Evolutionary conservation across 2,113 vertebrate genomes (phyloP).

Genomic region (Myotis davidii): DNA sequence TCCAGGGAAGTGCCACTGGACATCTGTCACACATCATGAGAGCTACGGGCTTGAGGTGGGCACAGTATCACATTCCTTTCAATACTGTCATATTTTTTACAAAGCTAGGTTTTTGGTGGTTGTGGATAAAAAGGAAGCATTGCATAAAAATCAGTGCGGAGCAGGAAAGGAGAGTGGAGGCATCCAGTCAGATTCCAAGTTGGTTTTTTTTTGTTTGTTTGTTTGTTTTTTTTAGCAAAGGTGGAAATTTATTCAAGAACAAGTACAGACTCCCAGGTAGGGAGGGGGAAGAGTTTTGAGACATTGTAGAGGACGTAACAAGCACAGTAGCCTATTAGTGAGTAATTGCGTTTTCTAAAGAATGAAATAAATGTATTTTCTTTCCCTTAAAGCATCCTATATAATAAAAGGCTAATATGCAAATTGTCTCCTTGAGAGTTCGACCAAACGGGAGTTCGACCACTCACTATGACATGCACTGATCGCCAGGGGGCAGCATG

Average conservation of each 20-base stretch:
- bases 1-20: not conserved
- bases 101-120: not conserved
- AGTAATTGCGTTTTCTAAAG: not conserved
- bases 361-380: not conserved
- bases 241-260: too few species aligned
- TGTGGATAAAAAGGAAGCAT: not conserved
- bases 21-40: not conserved
- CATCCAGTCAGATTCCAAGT: not conserved
- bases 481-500: too few species aligned
- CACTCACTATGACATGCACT: too few species aligned
- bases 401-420: too few species aligned
- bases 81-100: not conserved
- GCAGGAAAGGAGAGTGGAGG: not conserved
- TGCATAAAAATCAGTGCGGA: not conserved
- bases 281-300: too few species aligned
- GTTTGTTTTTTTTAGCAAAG: too few species aligned
- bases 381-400: not conserved
- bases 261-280: too few species aligned
- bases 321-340: not conserved
- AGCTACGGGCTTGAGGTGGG: not conserved
- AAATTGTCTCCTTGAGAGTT: too few species aligned
- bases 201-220: too few species aligned
- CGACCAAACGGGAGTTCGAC: too few species aligned
- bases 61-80: not conserved
- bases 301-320: not conserved